phyloP scores from a whole-genome alignment of 2,113 vertebrate species.

The Lophotis ruficrista region DNA sequence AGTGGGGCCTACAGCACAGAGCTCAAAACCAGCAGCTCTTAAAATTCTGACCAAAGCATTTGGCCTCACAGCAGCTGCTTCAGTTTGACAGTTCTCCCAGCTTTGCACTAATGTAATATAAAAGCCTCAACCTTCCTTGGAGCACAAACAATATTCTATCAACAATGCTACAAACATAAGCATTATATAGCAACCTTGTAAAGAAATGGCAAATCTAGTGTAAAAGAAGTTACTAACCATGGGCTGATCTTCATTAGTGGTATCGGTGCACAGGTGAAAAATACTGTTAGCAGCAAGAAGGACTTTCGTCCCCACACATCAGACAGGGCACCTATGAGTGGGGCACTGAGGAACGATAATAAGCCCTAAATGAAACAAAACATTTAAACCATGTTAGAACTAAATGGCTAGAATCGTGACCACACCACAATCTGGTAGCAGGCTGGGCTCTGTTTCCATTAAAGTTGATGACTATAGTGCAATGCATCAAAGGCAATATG shows the following conservation, averaged over 20 bases:
- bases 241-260: slow-evolving; percentile 92
- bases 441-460: accelerated
- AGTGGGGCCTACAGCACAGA: background rate
- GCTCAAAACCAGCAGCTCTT: background rate
- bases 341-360: slow-evolving; percentile 87
- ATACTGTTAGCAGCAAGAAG: slow-evolving; percentile 89
- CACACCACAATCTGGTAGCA: background rate
- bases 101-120: background rate
- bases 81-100: background rate
- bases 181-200: background rate
- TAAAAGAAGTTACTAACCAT: slow-evolving; percentile 74
- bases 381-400: background rate
- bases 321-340: slow-evolving; percentile 88
- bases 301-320: slow-evolving; percentile 92
- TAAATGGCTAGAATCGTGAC: accelerated
- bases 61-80: background rate
- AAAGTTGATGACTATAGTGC: accelerated
- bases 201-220: background rate
- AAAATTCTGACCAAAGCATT: background rate
- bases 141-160: background rate
- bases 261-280: slow-evolving; percentile 90
- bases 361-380: slow-evolving; percentile 77
- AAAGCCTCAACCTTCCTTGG: background rate
- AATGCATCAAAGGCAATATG: background rate
- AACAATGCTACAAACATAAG: background rate